Evolutionary conservation across 2,797 vertebrate genomes (phyloP), one percentile per base, ranked within the genome.

Genomic region (Sebastes matsubarae): DNA sequence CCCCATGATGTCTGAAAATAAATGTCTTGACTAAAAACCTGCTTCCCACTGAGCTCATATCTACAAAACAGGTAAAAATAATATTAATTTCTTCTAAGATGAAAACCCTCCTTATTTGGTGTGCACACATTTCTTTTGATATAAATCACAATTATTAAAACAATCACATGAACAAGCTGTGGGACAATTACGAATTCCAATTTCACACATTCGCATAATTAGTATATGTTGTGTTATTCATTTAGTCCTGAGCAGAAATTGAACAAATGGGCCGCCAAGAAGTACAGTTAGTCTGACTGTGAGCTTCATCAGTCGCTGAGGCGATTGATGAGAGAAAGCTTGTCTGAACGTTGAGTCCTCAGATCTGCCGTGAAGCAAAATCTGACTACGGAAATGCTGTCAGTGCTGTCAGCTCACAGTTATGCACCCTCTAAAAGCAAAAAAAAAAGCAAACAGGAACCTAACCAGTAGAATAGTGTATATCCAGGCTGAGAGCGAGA

Each of bases 361-460:
- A 64, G 63, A 84, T 79, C 65, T 78, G 54, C 42, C 18, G 18
- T 58, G 50, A 80, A 81, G 80, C 60, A 58, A 73, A 87, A 72
- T 83, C 46, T 68, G 57, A 81, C 68, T 18, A 57, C 55, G 77
- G 69, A 72, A 72, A 64, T 5, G 59, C 69, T 54, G 66, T 68
- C 32, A 27, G 68, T 16, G 55, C 70, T 73, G 78, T 82, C 75
- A 71, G 79, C 72, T 87, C 80, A 63, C 74, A 71, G 59, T 59
- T 24, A 34, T 61, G 52, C 75, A 58, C 57, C 22, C 9, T 36
- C 30, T 36, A 58, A 30, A 68, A 65, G 18, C 1, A 69, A 67
- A 22, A 20, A 54, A 66, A 75, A 84, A 77, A 64, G 67, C 65
- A 89, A 83, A 84, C 63, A 25, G 38, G 69, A 76, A 69, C 11